A percentile compares a stretch with the other conserved stretches of the same genome.
Evolutionary conservation across 2,113 vertebrate species (phyloP).

Genomic region (Anarhynchus alexandrinus): DNA sequence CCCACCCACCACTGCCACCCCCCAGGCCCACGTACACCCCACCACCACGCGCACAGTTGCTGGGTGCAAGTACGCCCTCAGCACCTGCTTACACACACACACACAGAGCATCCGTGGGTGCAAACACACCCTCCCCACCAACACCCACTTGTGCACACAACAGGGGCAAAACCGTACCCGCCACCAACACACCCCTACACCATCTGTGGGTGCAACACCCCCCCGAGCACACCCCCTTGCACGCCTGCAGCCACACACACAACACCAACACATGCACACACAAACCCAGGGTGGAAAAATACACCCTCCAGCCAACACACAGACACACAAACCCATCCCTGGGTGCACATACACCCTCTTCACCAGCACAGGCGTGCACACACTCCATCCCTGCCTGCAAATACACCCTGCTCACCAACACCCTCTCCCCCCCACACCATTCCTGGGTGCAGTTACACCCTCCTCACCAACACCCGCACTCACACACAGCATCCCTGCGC

Average conservation of each 20-base stretch:
- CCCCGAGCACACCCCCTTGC: accelerated
- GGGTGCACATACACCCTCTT: neutral
- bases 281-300: neutral
- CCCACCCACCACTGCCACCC: neutral
- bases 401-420: neutral
- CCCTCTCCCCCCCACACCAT: neutral
- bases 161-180: accelerated
- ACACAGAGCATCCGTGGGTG: neutral
- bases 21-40: neutral
- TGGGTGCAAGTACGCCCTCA: neutral
- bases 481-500: neutral
- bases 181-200: accelerated
- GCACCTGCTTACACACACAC: neutral
- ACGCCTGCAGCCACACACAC: neutral
- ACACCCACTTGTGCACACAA: neutral
- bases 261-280: neutral
- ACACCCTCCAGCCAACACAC: neutral
- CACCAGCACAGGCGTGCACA: neutral
- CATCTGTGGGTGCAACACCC: neutral
- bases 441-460: neutral
- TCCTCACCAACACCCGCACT: neutral
- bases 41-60: accelerated
- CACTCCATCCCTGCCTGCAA: neutral
- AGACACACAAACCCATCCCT: neutral
- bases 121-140: neutral